phyloP scores from a whole-genome alignment of 2,888 invertebrate genomes.

The Dynastes grantii region DNA sequence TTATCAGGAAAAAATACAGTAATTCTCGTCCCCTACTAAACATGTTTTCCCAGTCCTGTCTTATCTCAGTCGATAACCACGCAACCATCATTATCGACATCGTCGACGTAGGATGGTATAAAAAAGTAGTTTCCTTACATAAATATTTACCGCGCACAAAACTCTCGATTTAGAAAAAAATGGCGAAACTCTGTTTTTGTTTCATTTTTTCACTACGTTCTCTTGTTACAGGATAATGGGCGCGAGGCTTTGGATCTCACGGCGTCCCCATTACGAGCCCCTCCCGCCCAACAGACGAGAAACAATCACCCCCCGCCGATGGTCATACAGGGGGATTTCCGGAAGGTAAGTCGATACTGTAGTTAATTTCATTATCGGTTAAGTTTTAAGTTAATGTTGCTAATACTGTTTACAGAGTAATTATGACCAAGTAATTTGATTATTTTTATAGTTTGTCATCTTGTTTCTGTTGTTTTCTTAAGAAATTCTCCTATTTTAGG shows the following conservation, averaged over 20 bases:
- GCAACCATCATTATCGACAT: constrained; percentile 15
- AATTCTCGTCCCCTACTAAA: background rate
- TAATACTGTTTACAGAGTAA: no score
- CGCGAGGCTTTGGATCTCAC: constrained; percentile 93
- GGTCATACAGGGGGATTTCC: constrained; percentile 93
- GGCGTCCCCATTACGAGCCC: constrained; percentile 88
- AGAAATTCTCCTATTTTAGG: no score
- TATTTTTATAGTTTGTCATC: no score
- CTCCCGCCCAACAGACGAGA: constrained; percentile 72
- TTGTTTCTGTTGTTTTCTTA: no score
- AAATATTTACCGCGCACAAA: constrained; percentile 19
- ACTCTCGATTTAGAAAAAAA: background rate
- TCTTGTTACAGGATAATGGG: constrained; percentile 83
- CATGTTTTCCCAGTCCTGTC: background rate
- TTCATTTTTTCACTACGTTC: constrained; percentile 30
- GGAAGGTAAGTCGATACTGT: constrained; percentile 77
- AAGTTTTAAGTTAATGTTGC: no score
- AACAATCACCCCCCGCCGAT: constrained; percentile 82
- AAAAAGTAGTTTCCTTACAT: constrained; percentile 35
- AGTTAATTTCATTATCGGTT: background rate
- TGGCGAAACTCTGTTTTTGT: background rate
- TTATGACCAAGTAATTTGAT: no score
- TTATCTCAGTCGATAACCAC: constrained; percentile 14
- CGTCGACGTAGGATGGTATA: constrained; percentile 3
- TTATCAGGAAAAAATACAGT: constrained; percentile 3